Evolutionary conservation across 2,797 vertebrate genomes (phyloP).

Genomic region (Lacerta agilis): DNA sequence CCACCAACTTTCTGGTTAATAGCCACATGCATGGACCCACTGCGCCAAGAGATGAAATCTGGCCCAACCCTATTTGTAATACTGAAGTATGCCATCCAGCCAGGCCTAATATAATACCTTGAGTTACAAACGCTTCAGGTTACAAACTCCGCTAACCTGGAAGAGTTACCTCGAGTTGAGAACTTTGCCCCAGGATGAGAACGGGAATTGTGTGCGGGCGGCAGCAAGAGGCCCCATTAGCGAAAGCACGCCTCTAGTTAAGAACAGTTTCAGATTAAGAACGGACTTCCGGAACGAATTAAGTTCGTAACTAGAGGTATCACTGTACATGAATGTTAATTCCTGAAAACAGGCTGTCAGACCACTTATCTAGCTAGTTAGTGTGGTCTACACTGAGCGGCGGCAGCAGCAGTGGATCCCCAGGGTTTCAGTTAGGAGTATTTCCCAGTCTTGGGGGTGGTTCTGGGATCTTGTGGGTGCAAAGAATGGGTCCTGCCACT

Average conservation of each 20-base stretch:
- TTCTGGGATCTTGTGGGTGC: not conserved
- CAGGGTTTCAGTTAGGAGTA: not conserved
- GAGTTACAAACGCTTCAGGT: no score
- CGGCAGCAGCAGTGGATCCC: not conserved
- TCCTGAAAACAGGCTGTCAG: not conserved
- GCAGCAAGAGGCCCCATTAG: no score
- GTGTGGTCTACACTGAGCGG: not conserved
- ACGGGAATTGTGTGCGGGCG: accelerated
- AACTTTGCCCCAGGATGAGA: no score
- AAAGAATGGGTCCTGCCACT: not conserved
- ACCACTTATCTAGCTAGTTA: not conserved
- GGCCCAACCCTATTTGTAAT: not conserved
- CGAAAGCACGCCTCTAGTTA: no score
- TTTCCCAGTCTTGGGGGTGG: not conserved
- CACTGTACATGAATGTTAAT: not conserved
- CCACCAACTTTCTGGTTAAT: no score
- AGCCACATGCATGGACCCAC: no score
- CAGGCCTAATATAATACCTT: not conserved
- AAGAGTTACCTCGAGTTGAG: no score
- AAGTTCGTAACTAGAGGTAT: no score
- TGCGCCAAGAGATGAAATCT: not conserved
- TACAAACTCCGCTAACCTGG: no score
- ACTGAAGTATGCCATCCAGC: not conserved
- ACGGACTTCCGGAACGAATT: accelerated
- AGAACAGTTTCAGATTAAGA: no score